phyloP scores from a whole-genome alignment of 2,888 invertebrate species.

The Andrena camellia region DNA sequence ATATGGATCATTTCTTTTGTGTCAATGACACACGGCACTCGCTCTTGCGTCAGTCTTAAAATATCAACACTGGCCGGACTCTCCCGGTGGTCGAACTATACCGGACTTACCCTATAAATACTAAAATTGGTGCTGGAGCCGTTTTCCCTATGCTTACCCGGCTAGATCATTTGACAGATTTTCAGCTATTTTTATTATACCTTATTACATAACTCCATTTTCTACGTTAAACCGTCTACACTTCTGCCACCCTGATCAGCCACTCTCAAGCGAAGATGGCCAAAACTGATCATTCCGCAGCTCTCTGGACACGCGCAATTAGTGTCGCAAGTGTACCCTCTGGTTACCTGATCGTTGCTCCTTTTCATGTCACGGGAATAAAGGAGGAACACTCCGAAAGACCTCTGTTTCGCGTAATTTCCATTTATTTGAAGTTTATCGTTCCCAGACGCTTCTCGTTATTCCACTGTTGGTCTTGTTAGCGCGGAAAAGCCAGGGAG shows the following conservation, averaged over 20 bases:
- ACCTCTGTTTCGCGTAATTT: constrained; percentile 28
- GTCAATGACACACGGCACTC: too few species aligned
- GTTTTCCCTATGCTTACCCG: too few species aligned
- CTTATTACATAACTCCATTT: not conserved
- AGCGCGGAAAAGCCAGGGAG: constrained; percentile 36
- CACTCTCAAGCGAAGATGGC: not conserved
- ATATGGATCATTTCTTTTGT: too few species aligned
- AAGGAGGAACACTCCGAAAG: not conserved
- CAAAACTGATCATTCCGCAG: not conserved
- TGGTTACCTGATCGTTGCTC: not conserved
- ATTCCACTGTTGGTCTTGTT: constrained; percentile 56
- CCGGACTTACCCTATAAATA: too few species aligned
- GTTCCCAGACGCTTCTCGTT: constrained; percentile 47
- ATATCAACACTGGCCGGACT: too few species aligned
- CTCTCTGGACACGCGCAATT: constrained; percentile 24
- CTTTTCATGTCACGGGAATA: not conserved
- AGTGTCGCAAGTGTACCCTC: not conserved
- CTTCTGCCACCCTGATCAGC: not conserved
- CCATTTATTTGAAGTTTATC: constrained; percentile 58
- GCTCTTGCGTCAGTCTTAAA: too few species aligned
- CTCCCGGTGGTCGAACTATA: too few species aligned
- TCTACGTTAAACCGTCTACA: not conserved
- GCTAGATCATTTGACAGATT: too few species aligned
- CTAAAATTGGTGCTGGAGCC: too few species aligned
- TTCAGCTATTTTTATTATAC: not conserved